Conservation (phyloP, 2,113 vertebrate species). For the Bostrychus sinensis region DNA sequence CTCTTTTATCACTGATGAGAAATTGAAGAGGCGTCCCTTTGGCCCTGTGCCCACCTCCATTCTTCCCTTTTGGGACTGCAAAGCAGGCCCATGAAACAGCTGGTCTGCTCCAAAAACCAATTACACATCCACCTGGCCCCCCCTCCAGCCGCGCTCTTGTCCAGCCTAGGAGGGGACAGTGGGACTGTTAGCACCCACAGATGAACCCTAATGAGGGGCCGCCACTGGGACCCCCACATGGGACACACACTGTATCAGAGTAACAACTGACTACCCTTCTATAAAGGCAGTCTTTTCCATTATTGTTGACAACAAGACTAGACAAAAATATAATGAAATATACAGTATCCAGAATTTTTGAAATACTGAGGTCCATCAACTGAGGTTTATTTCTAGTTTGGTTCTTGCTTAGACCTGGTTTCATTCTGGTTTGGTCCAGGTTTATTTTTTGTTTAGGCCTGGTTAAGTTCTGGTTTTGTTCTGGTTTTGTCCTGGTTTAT, state of each 20-base stretch:
- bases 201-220: slow-evolving; percentile 41
- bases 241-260: slow-evolving; percentile 11
- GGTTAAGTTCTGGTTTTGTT: no score
- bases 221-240: neutral
- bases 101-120: slow-evolving; percentile 64
- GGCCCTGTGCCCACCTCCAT: slow-evolving; percentile 5
- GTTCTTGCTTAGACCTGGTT: no score
- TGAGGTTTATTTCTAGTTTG: no score
- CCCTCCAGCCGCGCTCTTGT: slow-evolving; percentile 9
- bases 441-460: no score
- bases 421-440: no score
- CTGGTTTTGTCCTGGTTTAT: no score
- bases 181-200: slow-evolving; percentile 51
- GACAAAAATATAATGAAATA: no score
- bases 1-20: slow-evolving; percentile 23
- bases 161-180: neutral
- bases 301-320: no score
- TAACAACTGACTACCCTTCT: neutral
- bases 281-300: no score
- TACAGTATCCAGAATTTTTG: no score
- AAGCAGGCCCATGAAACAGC: slow-evolving; percentile 61
- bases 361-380: no score
- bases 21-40: neutral
- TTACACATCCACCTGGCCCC: slow-evolving; percentile 52
- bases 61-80: slow-evolving; percentile 42